Base-by-base conservation (phyloP, 2,888 invertebrate species). In the Nemotelus nigrinus region DNA sequence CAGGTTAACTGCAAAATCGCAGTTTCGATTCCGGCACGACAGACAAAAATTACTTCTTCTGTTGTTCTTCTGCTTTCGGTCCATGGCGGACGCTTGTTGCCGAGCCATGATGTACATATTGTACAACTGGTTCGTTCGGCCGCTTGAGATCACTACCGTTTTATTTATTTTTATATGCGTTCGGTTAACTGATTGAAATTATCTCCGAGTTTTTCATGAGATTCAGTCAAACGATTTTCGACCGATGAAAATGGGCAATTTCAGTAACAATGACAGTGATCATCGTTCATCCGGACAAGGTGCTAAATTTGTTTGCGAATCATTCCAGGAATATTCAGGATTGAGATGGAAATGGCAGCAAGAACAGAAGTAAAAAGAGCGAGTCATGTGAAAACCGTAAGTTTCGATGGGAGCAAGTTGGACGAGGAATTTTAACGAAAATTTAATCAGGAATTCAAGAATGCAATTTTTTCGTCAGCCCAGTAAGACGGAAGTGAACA, bases 301-400 rank as follows among this genome's bases (percentile, higher is more conserved):
- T 74, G 74, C 60, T 74, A 74, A 74, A 74, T 74, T 74, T 47
- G 48, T 74, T 74, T 60, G 60, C 50, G 39, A 60, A 44, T 48
- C 8, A 60, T 74, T 60, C 63, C 55, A 43, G 55, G 71, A 71
- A 71, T 71, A 71, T 71, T 53, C 25, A 25, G 55, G 43, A 71
- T 71, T 71, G 71, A 71, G 57, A 71, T 55, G 71, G 8, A 65
- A 47, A 65, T 10, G 65, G 47, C 41, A 47, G 45, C 41, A 68
- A 50, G 53, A 2, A 1, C 25, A 50, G 53, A 53, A 41, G 53
- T 39, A 67, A 44, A 45, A 64, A 64, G 44, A 64, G 3, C 25
- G 25, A 25, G 25, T 25, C 25, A 25, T 25, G 25, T 25, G 25
- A 25, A 25, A 25, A 25, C 25, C 25, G 25, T 25, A 25, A 25